Evolutionary conservation across 2,888 invertebrate genomes (phyloP).

Genomic region (Hypolimnas misippus): DNA sequence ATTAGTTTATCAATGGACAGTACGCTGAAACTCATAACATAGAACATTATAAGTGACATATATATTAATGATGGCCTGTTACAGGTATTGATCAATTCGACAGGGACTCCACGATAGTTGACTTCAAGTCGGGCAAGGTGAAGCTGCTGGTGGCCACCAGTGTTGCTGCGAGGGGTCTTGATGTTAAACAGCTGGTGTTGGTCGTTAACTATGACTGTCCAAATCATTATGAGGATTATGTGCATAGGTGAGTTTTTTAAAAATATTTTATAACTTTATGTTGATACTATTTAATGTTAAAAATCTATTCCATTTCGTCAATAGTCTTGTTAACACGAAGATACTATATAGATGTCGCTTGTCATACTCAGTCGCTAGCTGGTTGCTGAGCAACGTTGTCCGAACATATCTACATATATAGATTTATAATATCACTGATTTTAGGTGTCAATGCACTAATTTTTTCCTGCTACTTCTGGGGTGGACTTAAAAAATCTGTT

Average conservation of each 20-base stretch:
- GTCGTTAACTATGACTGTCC: constrained; percentile 99
- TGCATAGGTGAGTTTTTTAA: constrained; percentile 92
- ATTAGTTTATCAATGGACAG: too few species aligned
- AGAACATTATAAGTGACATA: constrained; percentile 37
- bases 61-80: constrained; percentile 78
- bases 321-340: too few species aligned
- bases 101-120: constrained; percentile 97
- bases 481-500: not conserved
- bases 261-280: too few species aligned
- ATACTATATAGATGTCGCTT: too few species aligned
- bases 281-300: too few species aligned
- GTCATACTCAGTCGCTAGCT: too few species aligned
- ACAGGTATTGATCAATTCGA: constrained; percentile 98
- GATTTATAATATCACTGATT: too few species aligned
- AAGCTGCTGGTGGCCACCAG: constrained; percentile 98
- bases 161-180: constrained; percentile 98
- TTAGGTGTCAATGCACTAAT: too few species aligned
- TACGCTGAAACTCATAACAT: constrained; percentile 16
- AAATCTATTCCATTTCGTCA: too few species aligned
- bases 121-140: constrained; percentile 98
- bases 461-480: too few species aligned
- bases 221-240: constrained; percentile 99
- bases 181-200: constrained; percentile 98
- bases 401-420: too few species aligned
- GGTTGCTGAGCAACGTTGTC: too few species aligned